These are phyloP conservation scores for Lycocerus yunnanus DNA, from an alignment of 2,888 invertebrate species.

Conservation along the genomic window DNA sequence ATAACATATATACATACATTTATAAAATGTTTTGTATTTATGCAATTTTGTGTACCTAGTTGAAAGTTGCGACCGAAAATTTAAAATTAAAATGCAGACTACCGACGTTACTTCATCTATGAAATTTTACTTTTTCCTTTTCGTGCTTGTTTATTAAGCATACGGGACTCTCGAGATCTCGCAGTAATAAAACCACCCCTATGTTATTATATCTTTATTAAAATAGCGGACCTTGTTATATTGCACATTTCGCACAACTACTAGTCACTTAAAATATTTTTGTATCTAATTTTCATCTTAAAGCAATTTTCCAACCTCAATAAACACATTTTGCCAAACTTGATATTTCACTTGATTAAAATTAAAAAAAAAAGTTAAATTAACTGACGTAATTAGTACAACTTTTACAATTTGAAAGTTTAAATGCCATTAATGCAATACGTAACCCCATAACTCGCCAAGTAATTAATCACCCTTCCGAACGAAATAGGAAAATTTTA, in stretches of 20 bases:
- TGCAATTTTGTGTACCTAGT: not conserved
- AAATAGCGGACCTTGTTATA: slow-evolving; percentile 24
- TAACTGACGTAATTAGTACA: not conserved
- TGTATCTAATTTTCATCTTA: not conserved
- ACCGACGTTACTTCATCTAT: slow-evolving; percentile 9
- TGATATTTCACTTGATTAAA: not conserved
- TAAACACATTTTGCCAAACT: not conserved
- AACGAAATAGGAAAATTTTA: not conserved
- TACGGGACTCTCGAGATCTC: slow-evolving; percentile 20
- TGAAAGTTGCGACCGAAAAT: not conserved
- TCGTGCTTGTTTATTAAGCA: slow-evolving; percentile 9
- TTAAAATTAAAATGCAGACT: slow-evolving; percentile 3
- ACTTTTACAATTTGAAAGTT: not conserved
- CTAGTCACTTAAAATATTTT: slow-evolving; percentile 11
- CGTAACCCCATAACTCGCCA: not conserved
- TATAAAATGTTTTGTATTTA: not conserved
- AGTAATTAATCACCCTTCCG: not conserved
- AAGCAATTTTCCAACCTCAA: not conserved
- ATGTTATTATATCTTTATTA: slow-evolving; percentile 30
- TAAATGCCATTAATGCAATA: not conserved
- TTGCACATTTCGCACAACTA: slow-evolving; percentile 19
- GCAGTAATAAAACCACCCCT: slow-evolving; percentile 26
- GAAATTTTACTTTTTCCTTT: slow-evolving; percentile 19
- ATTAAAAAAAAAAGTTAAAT: not conserved
- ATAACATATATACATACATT: too few species aligned